Conservation (phyloP, 2,888 invertebrate genomes). For the Keiferia lycopersicella region DNA sequence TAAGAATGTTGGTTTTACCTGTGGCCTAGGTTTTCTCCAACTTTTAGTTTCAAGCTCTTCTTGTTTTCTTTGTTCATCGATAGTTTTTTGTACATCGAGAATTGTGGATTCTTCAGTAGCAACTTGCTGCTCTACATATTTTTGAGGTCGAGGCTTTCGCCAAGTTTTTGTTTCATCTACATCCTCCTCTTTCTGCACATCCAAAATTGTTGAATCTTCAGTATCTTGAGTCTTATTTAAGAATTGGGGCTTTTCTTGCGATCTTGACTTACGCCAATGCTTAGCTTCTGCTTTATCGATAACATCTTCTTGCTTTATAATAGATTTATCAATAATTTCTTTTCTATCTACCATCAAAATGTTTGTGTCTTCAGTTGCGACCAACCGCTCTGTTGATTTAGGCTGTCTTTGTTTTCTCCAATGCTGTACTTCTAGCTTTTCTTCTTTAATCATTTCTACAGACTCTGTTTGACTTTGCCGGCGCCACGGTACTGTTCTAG, state of each 20-base stretch:
- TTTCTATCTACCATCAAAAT: constrained; percentile 37
- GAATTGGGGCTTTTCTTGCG: constrained; percentile 16
- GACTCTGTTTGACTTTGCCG: constrained; percentile 42
- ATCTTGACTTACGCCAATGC: constrained; percentile 31
- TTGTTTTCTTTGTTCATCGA: constrained; percentile 10
- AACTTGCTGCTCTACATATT: constrained; percentile 3
- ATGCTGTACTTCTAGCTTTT: constrained; percentile 43
- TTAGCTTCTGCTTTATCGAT: not conserved
- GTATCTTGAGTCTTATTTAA: not conserved
- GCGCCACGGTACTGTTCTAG: constrained; percentile 64
- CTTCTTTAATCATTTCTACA: constrained; percentile 34
- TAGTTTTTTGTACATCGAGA: constrained; percentile 12
- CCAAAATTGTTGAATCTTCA: constrained; percentile 11
- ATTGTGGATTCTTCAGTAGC: constrained; percentile 20
- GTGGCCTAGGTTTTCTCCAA: constrained; percentile 31
- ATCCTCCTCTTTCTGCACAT: not conserved
- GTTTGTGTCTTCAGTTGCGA: constrained; percentile 40
- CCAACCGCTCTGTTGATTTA: constrained; percentile 32
- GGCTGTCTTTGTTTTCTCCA: constrained; percentile 49
- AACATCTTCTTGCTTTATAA: constrained; percentile 19
- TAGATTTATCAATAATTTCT: constrained; percentile 35
- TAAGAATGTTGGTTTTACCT: constrained; percentile 29
- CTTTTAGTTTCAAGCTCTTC: constrained; percentile 30
- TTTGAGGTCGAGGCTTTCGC: constrained; percentile 27
- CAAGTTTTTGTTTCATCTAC: constrained; percentile 32